Evolutionary conservation across 2,797 vertebrate species (phyloP).

Genomic region (Sebastes kiyomatsui): DNA sequence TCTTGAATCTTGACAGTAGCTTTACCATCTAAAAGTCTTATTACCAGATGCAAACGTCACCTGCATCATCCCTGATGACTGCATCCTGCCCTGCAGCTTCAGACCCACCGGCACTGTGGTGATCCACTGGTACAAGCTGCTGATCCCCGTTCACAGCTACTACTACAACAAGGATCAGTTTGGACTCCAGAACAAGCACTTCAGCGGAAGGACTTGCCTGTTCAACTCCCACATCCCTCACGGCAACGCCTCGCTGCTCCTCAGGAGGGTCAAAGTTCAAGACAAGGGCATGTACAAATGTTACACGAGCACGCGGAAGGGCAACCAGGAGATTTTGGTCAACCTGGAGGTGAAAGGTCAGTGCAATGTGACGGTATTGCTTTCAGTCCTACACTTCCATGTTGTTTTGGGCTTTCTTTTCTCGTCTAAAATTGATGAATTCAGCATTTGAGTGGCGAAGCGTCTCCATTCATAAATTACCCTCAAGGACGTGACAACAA

Average conservation of each 20-base stretch:
- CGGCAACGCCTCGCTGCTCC: conserved; percentile 88
- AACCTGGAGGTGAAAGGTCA: conserved; percentile 83
- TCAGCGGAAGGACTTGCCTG: conserved; percentile 82
- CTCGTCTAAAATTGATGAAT: neutral
- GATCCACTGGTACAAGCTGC: conserved; percentile 86
- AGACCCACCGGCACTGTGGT: conserved; percentile 76
- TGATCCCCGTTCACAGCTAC: conserved; percentile 84
- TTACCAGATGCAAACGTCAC: conserved; percentile 75
- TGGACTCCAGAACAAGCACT: conserved; percentile 78
- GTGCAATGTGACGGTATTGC: conserved; percentile 7
- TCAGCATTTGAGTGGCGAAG: neutral
- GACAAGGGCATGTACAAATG: conserved; percentile 86
- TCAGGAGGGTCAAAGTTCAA: conserved; percentile 80
- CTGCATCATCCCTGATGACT: conserved; percentile 82
- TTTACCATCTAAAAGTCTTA: conserved; percentile 15
- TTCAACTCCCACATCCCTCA: conserved; percentile 82
- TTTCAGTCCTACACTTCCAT: neutral
- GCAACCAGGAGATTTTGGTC: conserved; percentile 72
- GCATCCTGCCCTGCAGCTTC: conserved; percentile 84
- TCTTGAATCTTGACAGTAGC: neutral
- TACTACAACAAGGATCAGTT: conserved; percentile 84
- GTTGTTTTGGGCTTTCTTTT: neutral
- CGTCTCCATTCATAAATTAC: conserved; percentile 32
- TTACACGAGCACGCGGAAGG: conserved; percentile 82
- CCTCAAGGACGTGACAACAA: conserved; percentile 24